Evolutionary conservation across 2,797 vertebrate species (phyloP).

Genomic region (Nannoperca australis): DNA sequence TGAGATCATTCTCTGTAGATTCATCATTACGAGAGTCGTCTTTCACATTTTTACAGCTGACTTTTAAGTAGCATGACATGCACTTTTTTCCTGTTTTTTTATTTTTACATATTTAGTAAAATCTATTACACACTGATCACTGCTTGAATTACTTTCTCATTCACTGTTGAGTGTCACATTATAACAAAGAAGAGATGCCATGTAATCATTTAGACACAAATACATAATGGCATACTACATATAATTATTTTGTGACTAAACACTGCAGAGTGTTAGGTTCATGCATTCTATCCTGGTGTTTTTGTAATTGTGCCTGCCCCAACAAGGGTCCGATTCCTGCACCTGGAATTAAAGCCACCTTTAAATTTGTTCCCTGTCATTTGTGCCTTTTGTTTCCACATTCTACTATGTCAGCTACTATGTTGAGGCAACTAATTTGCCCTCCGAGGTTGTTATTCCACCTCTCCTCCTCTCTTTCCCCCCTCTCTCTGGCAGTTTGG

Average conservation of each 20-base stretch:
- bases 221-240: not conserved
- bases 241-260: conserved; percentile 1
- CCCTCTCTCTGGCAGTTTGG: conserved; percentile 48
- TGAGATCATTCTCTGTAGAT: not conserved
- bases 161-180: not conserved
- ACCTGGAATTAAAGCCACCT: conserved; percentile 47
- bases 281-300: conserved; percentile 17
- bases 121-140: not conserved
- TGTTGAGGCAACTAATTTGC: conserved; percentile 54
- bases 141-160: not conserved
- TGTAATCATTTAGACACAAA: not conserved
- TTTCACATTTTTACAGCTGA: not conserved
- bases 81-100: not conserved
- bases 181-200: not conserved
- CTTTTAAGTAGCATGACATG: not conserved
- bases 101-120: too few relatives aligned
- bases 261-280: not conserved
- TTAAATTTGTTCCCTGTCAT: conserved; percentile 45
- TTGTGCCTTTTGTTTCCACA: conserved; percentile 54
- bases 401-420: conserved; percentile 44
- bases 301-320: conserved; percentile 14
- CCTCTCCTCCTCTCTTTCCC: conserved; percentile 10
- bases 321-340: conserved; percentile 27
- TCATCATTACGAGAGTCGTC: not conserved
- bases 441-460: conserved; percentile 61